Evolutionary conservation across 2,113 vertebrate genomes (phyloP).

Genomic region (Todiramphus chloris): DNA sequence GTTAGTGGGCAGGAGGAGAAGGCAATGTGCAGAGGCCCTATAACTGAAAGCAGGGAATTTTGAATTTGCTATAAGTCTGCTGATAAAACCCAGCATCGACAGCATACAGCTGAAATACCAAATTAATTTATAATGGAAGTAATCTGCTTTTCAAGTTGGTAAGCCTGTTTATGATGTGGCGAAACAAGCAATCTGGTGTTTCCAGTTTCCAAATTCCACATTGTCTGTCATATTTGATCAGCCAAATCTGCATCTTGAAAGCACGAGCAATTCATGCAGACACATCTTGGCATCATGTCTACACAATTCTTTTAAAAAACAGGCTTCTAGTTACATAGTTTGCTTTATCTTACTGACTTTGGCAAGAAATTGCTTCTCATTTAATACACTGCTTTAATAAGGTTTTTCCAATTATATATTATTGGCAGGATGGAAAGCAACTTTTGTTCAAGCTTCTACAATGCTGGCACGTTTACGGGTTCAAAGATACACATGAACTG

Average conservation of each 20-base stretch:
- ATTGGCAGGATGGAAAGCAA: background rate
- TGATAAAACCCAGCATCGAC: background rate
- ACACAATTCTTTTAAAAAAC: background rate
- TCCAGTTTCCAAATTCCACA: background rate
- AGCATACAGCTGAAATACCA: background rate
- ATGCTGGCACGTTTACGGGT: background rate
- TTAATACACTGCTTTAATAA: background rate
- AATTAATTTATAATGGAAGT: background rate
- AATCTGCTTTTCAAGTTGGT: background rate
- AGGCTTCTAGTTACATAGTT: background rate
- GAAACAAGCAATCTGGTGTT: background rate
- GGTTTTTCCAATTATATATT: background rate
- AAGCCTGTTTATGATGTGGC: background rate
- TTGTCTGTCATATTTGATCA: background rate
- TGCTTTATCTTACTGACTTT: background rate
- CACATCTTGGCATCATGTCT: background rate
- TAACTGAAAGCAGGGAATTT: background rate
- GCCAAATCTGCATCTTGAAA: background rate
- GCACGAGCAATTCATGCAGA: background rate
- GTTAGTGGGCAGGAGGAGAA: background rate
- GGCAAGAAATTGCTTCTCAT: background rate
- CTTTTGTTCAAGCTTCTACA: background rate
- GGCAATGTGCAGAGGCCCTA: fast-evolving
- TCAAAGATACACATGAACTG: background rate
- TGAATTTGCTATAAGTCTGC: background rate